Evolutionary conservation across 2,113 vertebrate species (phyloP).

Genomic region (Sinocyclocheilus anshuiensis): DNA sequence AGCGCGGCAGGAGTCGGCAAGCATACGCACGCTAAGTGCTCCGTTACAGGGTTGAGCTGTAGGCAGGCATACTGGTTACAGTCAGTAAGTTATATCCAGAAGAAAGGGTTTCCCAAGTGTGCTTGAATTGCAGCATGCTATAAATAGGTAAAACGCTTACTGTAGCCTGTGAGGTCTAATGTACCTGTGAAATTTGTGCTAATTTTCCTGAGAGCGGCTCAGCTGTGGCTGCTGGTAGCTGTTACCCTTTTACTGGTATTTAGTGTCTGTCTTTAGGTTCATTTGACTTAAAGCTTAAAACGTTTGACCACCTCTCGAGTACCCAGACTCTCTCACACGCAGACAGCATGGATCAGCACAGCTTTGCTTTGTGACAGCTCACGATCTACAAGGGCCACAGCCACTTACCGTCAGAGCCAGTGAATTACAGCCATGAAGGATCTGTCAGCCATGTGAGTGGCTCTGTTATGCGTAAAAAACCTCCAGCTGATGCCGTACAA

Average conservation of each 20-base stretch:
- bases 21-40: slow-evolving; percentile 35
- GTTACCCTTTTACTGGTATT: not conserved
- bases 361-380: slow-evolving; percentile 28
- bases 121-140: slow-evolving; percentile 51
- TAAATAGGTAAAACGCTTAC: slow-evolving; percentile 51
- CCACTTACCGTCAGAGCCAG: slow-evolving; percentile 4
- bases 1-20: not conserved
- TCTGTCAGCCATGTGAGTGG: not conserved
- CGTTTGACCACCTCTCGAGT: not conserved
- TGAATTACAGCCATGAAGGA: slow-evolving; percentile 16
- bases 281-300: not conserved
- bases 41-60: slow-evolving; percentile 52
- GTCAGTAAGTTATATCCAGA: slow-evolving; percentile 51
- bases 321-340: not conserved
- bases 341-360: not conserved
- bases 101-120: slow-evolving; percentile 59
- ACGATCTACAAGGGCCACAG: slow-evolving; percentile 16
- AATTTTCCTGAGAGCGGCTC: slow-evolving; percentile 20
- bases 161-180: slow-evolving; percentile 25
- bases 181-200: slow-evolving; percentile 40
- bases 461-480: not conserved
- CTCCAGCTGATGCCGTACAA: not conserved
- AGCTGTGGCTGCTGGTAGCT: not conserved
- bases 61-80: slow-evolving; percentile 48
- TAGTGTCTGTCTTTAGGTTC: slow-evolving; percentile 7